These are phyloP conservation scores for Cheilinus undulatus DNA, from an alignment of 2,113 vertebrate species.

Conservation along the genomic window DNA sequence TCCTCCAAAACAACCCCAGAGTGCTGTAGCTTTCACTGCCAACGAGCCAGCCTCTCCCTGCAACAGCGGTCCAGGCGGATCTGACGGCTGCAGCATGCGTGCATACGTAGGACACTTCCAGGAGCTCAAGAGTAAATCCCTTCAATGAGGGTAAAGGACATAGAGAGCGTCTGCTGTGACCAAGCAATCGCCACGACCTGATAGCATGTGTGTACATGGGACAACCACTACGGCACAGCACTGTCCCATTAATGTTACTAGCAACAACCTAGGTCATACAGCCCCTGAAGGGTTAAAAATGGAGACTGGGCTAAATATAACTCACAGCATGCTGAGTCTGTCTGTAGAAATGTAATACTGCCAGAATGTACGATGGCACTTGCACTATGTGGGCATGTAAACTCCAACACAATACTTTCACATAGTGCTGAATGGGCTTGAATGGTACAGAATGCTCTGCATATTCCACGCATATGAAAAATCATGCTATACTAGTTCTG, in stretches of 20 bases:
- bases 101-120: constrained; percentile 39
- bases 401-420: neutral
- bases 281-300: constrained; percentile 47
- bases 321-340: constrained; percentile 14
- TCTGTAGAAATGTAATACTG: constrained; percentile 32
- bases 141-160: constrained; percentile 66
- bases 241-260: constrained; percentile 14
- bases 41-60: neutral
- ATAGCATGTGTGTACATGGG: constrained; percentile 52
- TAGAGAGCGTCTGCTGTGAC: constrained; percentile 26
- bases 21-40: constrained; percentile 20
- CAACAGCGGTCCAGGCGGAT: constrained; percentile 12
- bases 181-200: constrained; percentile 41
- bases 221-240: constrained; percentile 11
- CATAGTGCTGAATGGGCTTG: neutral
- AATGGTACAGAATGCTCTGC: neutral
- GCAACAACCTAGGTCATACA: constrained; percentile 28
- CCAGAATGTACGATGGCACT: constrained; percentile 16
- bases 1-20: constrained; percentile 63
- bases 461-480: neutral
- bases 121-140: constrained; percentile 73
- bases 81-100: constrained; percentile 5
- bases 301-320: constrained; percentile 58
- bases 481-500: neutral
- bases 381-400: neutral